phyloP scores from a whole-genome alignment of 2,113 vertebrate species.

The Perccottus glenii region DNA sequence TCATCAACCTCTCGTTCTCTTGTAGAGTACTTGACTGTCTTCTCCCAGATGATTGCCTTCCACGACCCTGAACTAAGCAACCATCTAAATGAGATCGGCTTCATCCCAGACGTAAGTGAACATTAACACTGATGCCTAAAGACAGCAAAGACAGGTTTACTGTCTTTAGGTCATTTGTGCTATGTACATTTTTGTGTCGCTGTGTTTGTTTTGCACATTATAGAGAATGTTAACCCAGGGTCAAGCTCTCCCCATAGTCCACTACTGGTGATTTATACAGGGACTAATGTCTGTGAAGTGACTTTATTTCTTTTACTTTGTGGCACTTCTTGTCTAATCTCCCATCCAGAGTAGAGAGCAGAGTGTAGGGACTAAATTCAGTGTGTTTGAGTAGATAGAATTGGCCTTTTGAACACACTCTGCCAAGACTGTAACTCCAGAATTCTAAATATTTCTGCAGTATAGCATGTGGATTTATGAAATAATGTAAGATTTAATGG shows the following conservation, averaged over 20 bases:
- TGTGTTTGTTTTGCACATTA: not conserved
- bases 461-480: no score
- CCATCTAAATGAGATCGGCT: slow-evolving; percentile 98
- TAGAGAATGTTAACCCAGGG: not conserved
- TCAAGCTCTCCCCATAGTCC: not conserved
- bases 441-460: no score
- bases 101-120: slow-evolving; percentile 97
- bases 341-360: no score
- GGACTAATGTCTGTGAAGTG: no score
- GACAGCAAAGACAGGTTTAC: slow-evolving; percentile 3
- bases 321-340: no score
- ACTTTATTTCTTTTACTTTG: no score
- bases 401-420: no score
- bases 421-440: no score
- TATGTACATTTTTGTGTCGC: not conserved
- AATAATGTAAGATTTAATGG: no score
- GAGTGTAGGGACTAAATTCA: no score
- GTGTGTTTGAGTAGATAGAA: no score
- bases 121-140: slow-evolving; percentile 8
- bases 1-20: slow-evolving; percentile 8
- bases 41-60: slow-evolving; percentile 99
- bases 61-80: slow-evolving; percentile 98
- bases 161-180: not conserved
- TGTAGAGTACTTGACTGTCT: slow-evolving; percentile 95
- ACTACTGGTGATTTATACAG: no score